These are phyloP conservation scores for Coregonus suidteri DNA, from an alignment of 2,797 vertebrate species.

Conservation along the genomic window DNA sequence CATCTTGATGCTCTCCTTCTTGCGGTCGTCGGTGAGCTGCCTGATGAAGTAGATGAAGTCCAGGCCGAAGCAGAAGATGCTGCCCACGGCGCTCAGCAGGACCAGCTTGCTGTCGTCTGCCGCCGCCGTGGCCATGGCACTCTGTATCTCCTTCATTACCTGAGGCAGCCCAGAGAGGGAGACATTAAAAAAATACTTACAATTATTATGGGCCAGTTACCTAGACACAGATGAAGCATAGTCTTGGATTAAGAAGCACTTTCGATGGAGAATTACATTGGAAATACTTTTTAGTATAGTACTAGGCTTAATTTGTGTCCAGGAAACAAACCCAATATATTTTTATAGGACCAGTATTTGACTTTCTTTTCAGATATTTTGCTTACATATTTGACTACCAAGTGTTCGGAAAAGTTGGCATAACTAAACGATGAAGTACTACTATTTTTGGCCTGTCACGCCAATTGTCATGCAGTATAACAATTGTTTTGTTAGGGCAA, in stretches of 20 bases:
- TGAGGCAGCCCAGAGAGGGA: constrained; percentile 55
- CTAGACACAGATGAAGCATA: background rate
- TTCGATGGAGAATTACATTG: background rate
- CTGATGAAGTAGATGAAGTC: constrained; percentile 97
- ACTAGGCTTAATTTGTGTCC: background rate
- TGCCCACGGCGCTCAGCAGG: constrained; percentile 89
- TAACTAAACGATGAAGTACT: background rate
- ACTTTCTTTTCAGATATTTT: background rate
- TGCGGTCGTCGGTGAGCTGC: constrained; percentile 90
- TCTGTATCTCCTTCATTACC: constrained; percentile 99
- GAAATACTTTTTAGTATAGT: background rate
- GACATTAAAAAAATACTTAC: background rate
- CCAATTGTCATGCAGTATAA: too few relatives aligned
- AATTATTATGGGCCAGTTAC: background rate
- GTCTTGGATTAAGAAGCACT: background rate
- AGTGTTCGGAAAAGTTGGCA: background rate
- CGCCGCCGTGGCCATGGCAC: constrained; percentile 92
- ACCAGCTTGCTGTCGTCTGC: constrained; percentile 96
- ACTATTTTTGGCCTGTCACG: too few relatives aligned
- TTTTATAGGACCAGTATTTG: background rate
- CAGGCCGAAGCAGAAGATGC: constrained; percentile 91
- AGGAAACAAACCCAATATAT: background rate
- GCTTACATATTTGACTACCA: background rate
- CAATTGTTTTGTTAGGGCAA: too few relatives aligned
- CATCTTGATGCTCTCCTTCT: constrained; percentile 97